Percentiles rank a stretch among this genome's conserved stretches.
Evolutionary conservation across 2,888 invertebrate genomes (phyloP).

Genomic region (Plebejus melissa): DNA sequence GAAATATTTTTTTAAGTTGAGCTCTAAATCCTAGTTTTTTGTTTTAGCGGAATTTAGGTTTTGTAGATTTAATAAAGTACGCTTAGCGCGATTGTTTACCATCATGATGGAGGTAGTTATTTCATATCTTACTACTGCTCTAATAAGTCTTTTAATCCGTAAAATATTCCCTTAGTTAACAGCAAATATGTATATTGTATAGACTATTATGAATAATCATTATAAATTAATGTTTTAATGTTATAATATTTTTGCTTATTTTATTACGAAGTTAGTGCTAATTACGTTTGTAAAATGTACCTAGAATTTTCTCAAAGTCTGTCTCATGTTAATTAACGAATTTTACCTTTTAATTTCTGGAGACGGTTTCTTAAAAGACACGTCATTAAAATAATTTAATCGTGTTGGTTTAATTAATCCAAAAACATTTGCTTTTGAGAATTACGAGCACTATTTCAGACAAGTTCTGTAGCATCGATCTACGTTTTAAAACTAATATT

Average conservation of each 20-base stretch:
- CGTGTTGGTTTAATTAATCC: conserved; percentile 23
- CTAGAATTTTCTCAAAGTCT: conserved; percentile 14
- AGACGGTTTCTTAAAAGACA: conserved; percentile 16
- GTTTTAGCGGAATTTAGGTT: background rate
- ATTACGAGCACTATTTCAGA: conserved; percentile 4
- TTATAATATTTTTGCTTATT: background rate
- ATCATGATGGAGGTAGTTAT: background rate
- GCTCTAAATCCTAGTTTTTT: background rate
- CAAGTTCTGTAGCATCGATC: background rate
- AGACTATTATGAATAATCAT: background rate
- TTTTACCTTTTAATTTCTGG: conserved; percentile 17
- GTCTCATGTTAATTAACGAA: conserved; percentile 2
- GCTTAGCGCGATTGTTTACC: background rate
- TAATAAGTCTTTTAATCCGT: too few species aligned
- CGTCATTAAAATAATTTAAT: conserved; percentile 25
- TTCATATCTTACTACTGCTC: too few species aligned
- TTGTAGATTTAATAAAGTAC: background rate
- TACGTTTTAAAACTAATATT: conserved; percentile 1
- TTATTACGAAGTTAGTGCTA: conserved; percentile 4
- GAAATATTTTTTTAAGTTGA: background rate
- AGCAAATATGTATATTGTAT: background rate
- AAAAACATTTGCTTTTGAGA: conserved; percentile 6
- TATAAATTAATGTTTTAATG: background rate
- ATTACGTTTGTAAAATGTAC: conserved; percentile 11
- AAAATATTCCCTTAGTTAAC: background rate